A percentile compares a stretch with the other conserved stretches of the same genome.
phyloP scores from a whole-genome alignment of 2,113 vertebrate species.

The Felis catus region DNA sequence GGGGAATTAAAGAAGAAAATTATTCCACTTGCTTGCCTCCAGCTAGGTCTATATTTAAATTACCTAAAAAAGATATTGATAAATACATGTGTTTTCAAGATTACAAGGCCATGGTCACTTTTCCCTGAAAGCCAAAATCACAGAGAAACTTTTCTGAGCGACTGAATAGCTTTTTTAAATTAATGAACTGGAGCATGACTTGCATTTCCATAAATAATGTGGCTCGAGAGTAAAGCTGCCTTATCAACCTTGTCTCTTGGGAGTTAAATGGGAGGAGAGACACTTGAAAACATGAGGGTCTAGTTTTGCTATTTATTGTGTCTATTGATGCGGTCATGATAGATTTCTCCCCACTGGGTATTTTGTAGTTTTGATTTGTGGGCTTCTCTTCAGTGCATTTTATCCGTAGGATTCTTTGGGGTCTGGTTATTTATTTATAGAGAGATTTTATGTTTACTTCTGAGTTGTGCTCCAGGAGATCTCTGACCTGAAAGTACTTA shows the following conservation, averaged over 20 bases:
- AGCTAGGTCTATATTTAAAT: constrained; percentile 19
- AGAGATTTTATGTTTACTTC: neutral
- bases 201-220: neutral
- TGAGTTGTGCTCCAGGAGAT: no score
- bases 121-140: neutral
- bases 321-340: neutral
- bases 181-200: neutral
- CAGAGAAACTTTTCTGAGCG: neutral
- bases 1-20: constrained; percentile 45
- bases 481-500: neutral
- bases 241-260: neutral
- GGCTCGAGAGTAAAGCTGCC: neutral
- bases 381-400: neutral
- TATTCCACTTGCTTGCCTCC: neutral
- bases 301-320: neutral
- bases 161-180: neutral
- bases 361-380: neutral
- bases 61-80: neutral
- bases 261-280: neutral
- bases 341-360: neutral
- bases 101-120: neutral
- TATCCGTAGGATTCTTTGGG: neutral
- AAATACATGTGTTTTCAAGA: neutral
- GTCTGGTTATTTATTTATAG: neutral
- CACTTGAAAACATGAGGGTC: neutral